Percentiles rank a stretch among this genome's conserved stretches.
These are phyloP conservation scores for Caenorhabditis imperialis DNA, from an alignment of 2,888 invertebrate species.

Conservation along the genomic window DNA sequence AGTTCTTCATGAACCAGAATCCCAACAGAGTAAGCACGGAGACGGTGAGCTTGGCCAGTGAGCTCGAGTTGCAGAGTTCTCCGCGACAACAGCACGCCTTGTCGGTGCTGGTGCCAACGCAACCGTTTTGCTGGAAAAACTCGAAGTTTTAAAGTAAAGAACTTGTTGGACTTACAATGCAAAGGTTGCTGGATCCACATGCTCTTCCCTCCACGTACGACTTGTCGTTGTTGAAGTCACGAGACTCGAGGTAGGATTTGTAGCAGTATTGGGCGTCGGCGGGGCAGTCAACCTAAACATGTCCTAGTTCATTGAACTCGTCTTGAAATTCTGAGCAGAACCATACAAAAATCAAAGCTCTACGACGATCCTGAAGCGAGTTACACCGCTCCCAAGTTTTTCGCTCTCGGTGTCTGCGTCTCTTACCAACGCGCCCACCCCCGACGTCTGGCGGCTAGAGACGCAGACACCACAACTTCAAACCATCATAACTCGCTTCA, in stretches of 20 bases:
- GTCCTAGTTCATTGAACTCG: too few species aligned
- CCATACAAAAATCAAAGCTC: too few species aligned
- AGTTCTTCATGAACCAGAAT: constrained; percentile 48
- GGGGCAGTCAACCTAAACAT: constrained; percentile 60
- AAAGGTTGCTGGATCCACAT: constrained; percentile 60
- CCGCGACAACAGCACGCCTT: constrained; percentile 63
- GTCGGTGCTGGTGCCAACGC: constrained; percentile 57
- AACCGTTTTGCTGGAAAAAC: constrained; percentile 63
- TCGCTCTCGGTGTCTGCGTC: too few species aligned
- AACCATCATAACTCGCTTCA: too few species aligned
- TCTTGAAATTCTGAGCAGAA: too few species aligned
- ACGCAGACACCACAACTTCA: too few species aligned
- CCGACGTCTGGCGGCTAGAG: too few species aligned
- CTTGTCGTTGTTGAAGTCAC: constrained; percentile 57
- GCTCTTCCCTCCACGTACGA: constrained; percentile 57
- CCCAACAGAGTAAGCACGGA: constrained; percentile 40
- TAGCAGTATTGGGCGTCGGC: constrained; percentile 59
- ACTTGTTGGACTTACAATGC: constrained; percentile 43
- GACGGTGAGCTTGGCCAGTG: constrained; percentile 32
- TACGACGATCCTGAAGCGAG: too few species aligned
- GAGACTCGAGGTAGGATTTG: constrained; percentile 56
- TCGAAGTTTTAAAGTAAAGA: constrained; percentile 1
- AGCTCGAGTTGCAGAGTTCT: constrained; percentile 59
- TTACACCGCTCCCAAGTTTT: too few species aligned
- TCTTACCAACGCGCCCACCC: too few species aligned